Conservation (phyloP, 2,113 vertebrate species). For the Pipra filicauda region DNA sequence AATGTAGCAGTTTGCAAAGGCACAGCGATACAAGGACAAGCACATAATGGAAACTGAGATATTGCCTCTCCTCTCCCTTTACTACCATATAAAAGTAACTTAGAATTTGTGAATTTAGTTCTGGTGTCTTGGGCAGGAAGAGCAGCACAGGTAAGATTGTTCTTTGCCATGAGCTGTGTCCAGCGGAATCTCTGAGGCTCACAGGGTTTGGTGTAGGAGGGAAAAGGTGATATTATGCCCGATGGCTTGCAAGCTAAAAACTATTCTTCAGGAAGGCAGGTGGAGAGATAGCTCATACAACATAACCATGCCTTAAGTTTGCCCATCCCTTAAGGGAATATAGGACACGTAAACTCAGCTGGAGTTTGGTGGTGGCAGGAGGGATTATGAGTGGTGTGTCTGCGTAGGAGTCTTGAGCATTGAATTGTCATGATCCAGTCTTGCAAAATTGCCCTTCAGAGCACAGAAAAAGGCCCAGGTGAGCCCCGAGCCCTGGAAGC, state of each 20-base stretch:
- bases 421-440: background rate
- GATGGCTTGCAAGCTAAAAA: background rate
- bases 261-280: background rate
- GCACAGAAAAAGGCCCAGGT: accelerated
- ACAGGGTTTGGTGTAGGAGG: background rate
- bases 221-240: accelerated
- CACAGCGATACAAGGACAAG: background rate
- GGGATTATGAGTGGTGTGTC: background rate
- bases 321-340: background rate
- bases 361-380: background rate
- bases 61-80: background rate
- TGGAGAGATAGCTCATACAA: background rate
- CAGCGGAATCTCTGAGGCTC: background rate
- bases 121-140: background rate
- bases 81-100: background rate
- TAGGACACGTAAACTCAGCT: background rate
- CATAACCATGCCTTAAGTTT: background rate
- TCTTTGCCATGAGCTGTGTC: background rate
- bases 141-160: background rate
- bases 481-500: background rate
- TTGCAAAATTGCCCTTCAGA: background rate
- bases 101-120: background rate
- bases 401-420: background rate
- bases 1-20: background rate
- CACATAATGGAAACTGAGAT: background rate